Base-by-base conservation (phyloP, 1,140 invertebrate species). In the Ceratina calcarata region DNA sequence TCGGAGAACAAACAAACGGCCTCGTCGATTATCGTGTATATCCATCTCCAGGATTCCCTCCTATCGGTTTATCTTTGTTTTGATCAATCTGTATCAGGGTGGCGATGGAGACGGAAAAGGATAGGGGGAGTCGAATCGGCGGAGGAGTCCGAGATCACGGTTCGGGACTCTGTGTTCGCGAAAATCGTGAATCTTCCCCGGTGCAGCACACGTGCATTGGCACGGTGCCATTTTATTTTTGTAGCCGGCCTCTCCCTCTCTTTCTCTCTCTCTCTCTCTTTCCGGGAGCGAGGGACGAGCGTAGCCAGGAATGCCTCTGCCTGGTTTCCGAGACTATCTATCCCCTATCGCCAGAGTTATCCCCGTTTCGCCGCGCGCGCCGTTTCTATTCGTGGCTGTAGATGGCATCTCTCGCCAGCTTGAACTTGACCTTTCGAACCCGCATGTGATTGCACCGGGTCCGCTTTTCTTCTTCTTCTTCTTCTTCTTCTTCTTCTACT, bases 401-500 rank as follows among this genome's bases (percentile, higher is more conserved):
- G 78, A 81, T 78, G 71, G 79, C 78, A 87, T 82, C 67, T 81
- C 73, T 51, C 58, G 71, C 74, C 70, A 70, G 82, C 82, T 79
- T 84, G 84, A 82, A 87, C 87, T 88, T 88, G 86, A 88, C 86
- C 87, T 88, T 81, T 83, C 58, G 72, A 84, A 87, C 81, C 73
- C 69, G 72, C 70, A 72, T 64, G 84, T 78, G 81, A 85, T 86
- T 78, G 72, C 62, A 60, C 74, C 84, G 69, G 57, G 68, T 18
- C 65, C 78, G 68, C 67, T 82, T 70, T 73, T 80, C 62, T 80
- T 75, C 75, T 45, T 45, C 37, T 45, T 45, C 37, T 45, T 45
- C 37, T 45, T 45, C 37, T 85, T 78, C 27, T 32, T 32, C 72
- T 76, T 74, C 55, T 85, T 78, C 27, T 32, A 2, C 72, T 76